Base-by-base conservation (phyloP, 1,140 invertebrate genomes). In the Ceratitis capitata region DNA sequence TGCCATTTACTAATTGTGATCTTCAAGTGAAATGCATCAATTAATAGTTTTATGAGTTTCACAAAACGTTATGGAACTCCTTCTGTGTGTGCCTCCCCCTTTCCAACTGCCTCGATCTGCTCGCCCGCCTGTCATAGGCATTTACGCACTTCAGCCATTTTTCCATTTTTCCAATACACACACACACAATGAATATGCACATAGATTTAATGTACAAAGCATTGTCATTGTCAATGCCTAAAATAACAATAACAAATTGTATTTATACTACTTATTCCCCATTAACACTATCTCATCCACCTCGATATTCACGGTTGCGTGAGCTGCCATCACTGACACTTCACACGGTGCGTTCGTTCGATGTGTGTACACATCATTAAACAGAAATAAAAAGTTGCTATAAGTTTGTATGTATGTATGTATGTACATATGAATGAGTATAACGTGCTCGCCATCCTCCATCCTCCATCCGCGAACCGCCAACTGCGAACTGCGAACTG, bases 341-440 rank as follows among this genome's bases (percentile, higher is more conserved):
- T 78, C 69, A 78, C 42, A 78, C 69, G 69, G 69, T 78, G 69
- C 69, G 69, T 78, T 45, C 69, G 69, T 78, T 45, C 39, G 69
- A 23, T 78, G 19, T 78, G 69, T 78, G 69, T 78, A 78, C 69
- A 78, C 69, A 78, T 78, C 69, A 78, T 78, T 78, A 78, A 78
- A 47, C 69, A 78, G 39, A 78, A 45, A 42, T 78, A 78, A 78
- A n/a, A 45, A 78, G 69, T 45, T n/a, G n/a, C n/a, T n/a, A n/a
- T n/a, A n/a, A n/a, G n/a, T n/a, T n/a, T n/a, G n/a, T n/a, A n/a
- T n/a, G n/a, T n/a, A n/a, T n/a, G n/a, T n/a, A n/a, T n/a, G n/a
- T n/a, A n/a, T n/a, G n/a, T n/a, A n/a, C n/a, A n/a, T n/a, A n/a
- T n/a, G n/a, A n/a, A n/a, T n/a, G n/a, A n/a, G 9, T 45, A 42